Conservation (phyloP, 2,113 vertebrate species). For the Nansenia antarctica region DNA sequence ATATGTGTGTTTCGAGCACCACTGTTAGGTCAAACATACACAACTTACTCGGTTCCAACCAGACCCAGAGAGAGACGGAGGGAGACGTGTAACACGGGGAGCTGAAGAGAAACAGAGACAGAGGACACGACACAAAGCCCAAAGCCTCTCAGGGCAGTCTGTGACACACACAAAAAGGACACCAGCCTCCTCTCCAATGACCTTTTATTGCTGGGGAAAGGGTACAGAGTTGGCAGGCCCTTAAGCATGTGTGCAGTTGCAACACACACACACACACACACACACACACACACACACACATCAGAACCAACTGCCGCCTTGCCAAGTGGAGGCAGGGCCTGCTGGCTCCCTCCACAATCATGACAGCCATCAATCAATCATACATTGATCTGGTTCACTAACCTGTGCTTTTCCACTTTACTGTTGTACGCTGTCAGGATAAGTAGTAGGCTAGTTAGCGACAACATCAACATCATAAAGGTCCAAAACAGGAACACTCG, state of each 20-base stretch:
- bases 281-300: too few species aligned
- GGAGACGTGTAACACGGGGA: too few species aligned
- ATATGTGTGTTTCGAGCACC: too few species aligned
- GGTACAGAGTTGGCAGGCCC: constrained; percentile 59
- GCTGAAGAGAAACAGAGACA: too few species aligned
- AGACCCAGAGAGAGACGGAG: too few species aligned
- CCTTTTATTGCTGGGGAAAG: constrained; percentile 61
- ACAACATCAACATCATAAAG: constrained; percentile 7
- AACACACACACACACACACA: constrained; percentile 43
- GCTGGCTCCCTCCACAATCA: constrained; percentile 32
- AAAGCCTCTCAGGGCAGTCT: constrained; percentile 51
- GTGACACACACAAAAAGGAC: constrained; percentile 59
- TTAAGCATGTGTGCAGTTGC: constrained; percentile 49
- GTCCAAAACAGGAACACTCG: constrained; percentile 5
- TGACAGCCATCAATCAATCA: not conserved
- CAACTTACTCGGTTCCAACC: too few species aligned
- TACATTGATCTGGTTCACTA: not conserved
- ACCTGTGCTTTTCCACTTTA: not conserved
- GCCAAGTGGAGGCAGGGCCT: constrained; percentile 24
- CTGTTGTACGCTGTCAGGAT: not conserved
- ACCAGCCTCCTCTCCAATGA: constrained; percentile 57
- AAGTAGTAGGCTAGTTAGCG: constrained; percentile 6
- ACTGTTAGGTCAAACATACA: too few species aligned
- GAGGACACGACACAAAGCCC: too few species aligned
- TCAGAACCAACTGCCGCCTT: constrained; percentile 23